Evolutionary conservation across 2,888 invertebrate species (phyloP), one percentile per base, ranked within the genome.

Genomic region (Hydriomena furcata): DNA sequence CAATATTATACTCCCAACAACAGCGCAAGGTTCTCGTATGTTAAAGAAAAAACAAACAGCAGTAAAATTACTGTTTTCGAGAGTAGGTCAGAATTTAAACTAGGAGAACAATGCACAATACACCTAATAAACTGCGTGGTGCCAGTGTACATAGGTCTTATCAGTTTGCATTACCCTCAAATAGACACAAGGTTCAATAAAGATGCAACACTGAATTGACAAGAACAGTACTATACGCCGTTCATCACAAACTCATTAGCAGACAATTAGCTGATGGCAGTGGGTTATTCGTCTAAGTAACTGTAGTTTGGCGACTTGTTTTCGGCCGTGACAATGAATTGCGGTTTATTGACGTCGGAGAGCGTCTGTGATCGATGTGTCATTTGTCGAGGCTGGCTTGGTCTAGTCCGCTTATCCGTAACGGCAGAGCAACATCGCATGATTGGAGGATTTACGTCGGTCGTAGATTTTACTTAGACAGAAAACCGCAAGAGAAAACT

Each of bases 291-390:
- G 38, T 31, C n/a, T n/a, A n/a, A n/a, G 13, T 50, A 49, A 47
- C 52, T 46, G 46, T 53, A 36, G 30, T 41, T 46, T 30, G 45
- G 41, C 47, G 52, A 49, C 58, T 43, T 10, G 32, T 31, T 38
- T 50, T 61, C 45, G 48, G 48, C 55, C 44, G 38, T 44, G 54
- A 49, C 46, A 49, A 28, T 34, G 41, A 44, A 42, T 35, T 47
- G 48, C 50, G 37, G 52, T 55, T 41, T 50, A 48, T 24, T 37
- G 47, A 50, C 35, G 35, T 36, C 31, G 36, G 35, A 24, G 23
- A 36, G 36, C 28, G 35, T 7, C 25, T 27, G 30, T 37, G 46
- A 52, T 47, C 42, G 32, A 47, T 47, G 42, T 42, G 43, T 47
- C 42, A 47, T 34, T 42, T 38, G 25, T 38, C 12, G 28, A 36